A percentile compares a stretch with the other conserved stretches of the same genome.
Conservation (phyloP, 2,113 vertebrate genomes). For the Oreotrochilus melanogaster region DNA sequence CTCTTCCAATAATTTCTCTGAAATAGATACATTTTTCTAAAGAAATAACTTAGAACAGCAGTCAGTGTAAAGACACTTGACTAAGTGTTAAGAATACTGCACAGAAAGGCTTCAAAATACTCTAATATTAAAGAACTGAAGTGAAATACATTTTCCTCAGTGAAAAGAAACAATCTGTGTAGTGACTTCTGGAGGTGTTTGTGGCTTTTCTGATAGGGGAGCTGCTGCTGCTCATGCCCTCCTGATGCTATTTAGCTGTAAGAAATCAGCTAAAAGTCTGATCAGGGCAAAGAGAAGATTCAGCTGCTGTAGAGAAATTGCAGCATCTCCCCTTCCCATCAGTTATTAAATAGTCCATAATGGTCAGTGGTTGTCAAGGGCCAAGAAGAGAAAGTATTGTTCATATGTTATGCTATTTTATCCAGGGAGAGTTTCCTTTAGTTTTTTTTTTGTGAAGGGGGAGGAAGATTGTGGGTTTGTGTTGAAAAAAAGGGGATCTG, state of each 20-base stretch:
- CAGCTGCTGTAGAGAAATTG: neutral
- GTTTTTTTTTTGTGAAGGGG: neutral
- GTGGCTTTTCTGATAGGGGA: neutral
- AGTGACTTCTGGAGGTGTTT: neutral
- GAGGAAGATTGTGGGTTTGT: neutral
- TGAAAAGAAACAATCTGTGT: neutral
- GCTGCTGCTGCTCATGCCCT: neutral
- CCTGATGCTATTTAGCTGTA: neutral
- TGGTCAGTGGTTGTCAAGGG: neutral
- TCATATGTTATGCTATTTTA: neutral
- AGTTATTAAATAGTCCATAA: neutral
- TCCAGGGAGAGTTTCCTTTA: neutral
- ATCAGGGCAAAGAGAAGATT: neutral
- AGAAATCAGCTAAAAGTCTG: neutral
- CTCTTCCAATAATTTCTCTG: neutral
- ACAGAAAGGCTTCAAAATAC: neutral
- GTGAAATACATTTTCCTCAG: neutral
- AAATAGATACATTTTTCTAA: neutral
- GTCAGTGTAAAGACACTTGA: slow-evolving; percentile 37
- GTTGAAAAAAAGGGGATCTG: neutral
- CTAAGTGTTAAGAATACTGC: neutral
- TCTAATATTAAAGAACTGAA: neutral
- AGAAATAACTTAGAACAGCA: slow-evolving; percentile 10
- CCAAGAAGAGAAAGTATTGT: neutral
- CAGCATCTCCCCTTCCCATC: neutral